Percentiles rank a stretch among this genome's conserved stretches.
Conservation (phyloP, 2,113 vertebrate species). For the Crotalus horridus region DNA sequence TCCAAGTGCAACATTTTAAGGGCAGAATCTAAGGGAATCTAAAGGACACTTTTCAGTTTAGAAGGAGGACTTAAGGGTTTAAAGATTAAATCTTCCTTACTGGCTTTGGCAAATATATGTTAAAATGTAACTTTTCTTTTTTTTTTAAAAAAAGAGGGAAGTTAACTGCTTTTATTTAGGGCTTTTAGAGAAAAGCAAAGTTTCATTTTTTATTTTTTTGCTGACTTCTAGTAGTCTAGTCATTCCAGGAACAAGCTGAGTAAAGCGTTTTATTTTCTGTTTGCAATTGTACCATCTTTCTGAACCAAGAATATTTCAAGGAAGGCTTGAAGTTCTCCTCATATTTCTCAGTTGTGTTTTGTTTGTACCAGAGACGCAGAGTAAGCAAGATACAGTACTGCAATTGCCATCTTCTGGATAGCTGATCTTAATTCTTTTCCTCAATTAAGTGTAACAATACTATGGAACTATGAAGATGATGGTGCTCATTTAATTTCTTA, state of each 20-base stretch:
- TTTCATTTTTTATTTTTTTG: background rate
- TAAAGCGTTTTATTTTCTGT: background rate
- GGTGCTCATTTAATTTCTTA: background rate
- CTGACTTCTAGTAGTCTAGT: constrained; percentile 26
- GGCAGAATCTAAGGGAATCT: background rate
- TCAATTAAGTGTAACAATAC: too few relatives aligned
- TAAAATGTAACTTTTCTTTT: background rate
- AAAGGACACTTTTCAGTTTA: background rate
- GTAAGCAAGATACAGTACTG: background rate
- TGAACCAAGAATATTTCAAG: background rate
- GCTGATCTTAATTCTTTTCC: background rate
- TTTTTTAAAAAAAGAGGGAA: background rate
- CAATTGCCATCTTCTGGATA: background rate
- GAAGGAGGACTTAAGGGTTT: background rate
- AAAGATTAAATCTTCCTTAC: background rate
- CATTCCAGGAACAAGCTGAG: background rate
- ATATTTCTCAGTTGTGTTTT: background rate
- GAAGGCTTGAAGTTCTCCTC: background rate
- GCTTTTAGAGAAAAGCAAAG: background rate
- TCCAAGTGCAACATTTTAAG: background rate
- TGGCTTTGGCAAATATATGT: background rate
- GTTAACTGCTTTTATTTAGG: background rate
- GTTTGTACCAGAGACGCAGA: background rate
- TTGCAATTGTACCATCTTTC: background rate
- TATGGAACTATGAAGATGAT: background rate